Percentiles rank a stretch among this genome's conserved stretches.
Evolutionary conservation across 2,113 vertebrate genomes (phyloP).

Genomic region (Euleptes europaea): DNA sequence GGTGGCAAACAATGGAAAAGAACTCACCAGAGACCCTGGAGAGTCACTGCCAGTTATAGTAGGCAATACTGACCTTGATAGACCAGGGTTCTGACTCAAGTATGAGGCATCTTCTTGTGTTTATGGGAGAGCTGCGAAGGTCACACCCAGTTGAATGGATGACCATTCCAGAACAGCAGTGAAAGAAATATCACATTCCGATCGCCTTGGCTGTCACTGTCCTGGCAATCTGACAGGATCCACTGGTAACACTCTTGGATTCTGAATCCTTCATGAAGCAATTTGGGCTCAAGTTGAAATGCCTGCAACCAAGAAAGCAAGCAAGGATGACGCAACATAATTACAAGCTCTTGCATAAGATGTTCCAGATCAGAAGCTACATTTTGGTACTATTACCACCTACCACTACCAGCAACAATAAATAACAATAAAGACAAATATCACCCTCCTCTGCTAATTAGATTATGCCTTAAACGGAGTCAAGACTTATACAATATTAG

Average conservation of each 20-base stretch:
- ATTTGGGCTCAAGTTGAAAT: slow-evolving; percentile 31
- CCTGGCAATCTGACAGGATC: slow-evolving; percentile 37
- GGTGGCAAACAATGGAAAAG: too few relatives aligned
- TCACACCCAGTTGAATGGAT: neutral
- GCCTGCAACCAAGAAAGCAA: slow-evolving; percentile 43
- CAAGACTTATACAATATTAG: neutral
- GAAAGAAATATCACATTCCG: slow-evolving; percentile 26
- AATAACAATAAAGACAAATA: too few relatives aligned
- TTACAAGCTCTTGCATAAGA: slow-evolving; percentile 31
- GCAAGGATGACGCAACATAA: accelerated
- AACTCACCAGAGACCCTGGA: too few relatives aligned
- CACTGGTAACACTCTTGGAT: slow-evolving; percentile 51
- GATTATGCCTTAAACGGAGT: neutral
- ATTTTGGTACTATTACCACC: neutral
- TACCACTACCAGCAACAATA: too few relatives aligned
- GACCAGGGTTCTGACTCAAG: too few relatives aligned
- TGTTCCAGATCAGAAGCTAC: neutral
- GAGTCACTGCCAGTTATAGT: too few relatives aligned
- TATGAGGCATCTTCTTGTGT: neutral
- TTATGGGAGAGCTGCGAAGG: neutral
- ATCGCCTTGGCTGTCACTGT: slow-evolving; percentile 23
- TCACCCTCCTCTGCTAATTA: neutral
- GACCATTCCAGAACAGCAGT: slow-evolving; percentile 7
- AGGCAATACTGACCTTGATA: too few relatives aligned
- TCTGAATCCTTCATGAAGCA: neutral